Percentiles rank a stretch among this genome's conserved stretches.
These are phyloP conservation scores for Ochropleura plecta DNA, from an alignment of 2,888 invertebrate genomes.

Conservation along the genomic window DNA sequence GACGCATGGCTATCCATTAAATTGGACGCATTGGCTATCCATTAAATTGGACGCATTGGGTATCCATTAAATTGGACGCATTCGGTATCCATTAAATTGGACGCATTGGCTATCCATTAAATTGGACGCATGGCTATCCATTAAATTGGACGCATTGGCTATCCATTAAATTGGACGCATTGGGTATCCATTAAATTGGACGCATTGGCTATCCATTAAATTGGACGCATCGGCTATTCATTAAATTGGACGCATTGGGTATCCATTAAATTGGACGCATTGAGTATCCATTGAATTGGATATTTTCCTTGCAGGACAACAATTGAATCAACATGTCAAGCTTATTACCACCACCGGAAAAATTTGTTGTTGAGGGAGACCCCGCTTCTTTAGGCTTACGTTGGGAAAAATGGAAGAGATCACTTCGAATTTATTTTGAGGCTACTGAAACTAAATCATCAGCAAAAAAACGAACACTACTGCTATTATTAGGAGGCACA, in stretches of 20 bases:
- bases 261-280: constrained; percentile 1
- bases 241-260: background rate
- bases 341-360: too few species aligned
- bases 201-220: background rate
- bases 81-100: background rate
- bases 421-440: background rate
- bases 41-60: background rate
- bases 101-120: background rate
- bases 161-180: constrained; percentile 1
- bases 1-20: background rate
- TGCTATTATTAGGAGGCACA: background rate
- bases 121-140: background rate
- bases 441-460: background rate
- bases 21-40: too few species aligned
- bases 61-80: too few species aligned
- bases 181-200: background rate
- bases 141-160: too few species aligned
- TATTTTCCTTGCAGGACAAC: too few species aligned
- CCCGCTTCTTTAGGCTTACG: background rate
- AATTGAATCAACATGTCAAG: too few species aligned
- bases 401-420: constrained; percentile 6
- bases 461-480: background rate
- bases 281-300: too few species aligned
- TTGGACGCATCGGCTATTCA: background rate
- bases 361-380: too few species aligned